Evolutionary conservation across 2,113 vertebrate species (phyloP).

Genomic region (Spea bombifrons): DNA sequence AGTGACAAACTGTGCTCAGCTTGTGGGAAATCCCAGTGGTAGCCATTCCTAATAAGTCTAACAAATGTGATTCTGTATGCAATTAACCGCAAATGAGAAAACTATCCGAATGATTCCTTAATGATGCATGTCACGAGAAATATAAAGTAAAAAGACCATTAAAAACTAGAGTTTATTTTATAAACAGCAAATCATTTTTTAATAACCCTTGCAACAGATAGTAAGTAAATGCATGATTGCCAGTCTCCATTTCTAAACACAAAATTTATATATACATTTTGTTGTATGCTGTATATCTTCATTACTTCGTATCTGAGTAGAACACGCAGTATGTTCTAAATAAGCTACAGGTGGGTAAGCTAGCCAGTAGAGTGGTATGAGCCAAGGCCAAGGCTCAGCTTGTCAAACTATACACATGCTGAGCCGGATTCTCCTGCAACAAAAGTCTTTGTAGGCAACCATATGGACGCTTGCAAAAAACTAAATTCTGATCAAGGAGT

Average conservation of each 20-base stretch:
- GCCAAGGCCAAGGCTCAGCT: too few relatives aligned
- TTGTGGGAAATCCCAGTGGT: neutral
- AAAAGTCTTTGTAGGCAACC: too few relatives aligned
- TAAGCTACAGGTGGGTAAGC: too few relatives aligned
- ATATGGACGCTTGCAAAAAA: too few relatives aligned
- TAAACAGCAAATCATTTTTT: neutral
- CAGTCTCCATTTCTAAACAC: neutral
- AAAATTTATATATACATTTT: too few relatives aligned
- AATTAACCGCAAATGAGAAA: neutral
- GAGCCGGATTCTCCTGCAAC: too few relatives aligned
- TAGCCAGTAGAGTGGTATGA: too few relatives aligned
- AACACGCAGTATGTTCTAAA: too few relatives aligned
- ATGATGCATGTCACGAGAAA: neutral
- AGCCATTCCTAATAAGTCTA: neutral
- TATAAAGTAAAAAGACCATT: neutral
- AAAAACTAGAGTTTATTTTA: neutral
- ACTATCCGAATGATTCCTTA: neutral
- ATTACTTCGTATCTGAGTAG: too few relatives aligned
- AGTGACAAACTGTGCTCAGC: neutral
- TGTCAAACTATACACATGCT: too few relatives aligned
- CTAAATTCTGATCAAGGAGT: too few relatives aligned
- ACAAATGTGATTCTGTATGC: neutral
- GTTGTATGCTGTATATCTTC: too few relatives aligned
- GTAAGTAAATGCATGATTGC: neutral
- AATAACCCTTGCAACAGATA: neutral